Percentiles rank a stretch among this genome's conserved stretches.
phyloP scores from a whole-genome alignment of 2,113 vertebrate genomes.

The Ceratotherium simum region DNA sequence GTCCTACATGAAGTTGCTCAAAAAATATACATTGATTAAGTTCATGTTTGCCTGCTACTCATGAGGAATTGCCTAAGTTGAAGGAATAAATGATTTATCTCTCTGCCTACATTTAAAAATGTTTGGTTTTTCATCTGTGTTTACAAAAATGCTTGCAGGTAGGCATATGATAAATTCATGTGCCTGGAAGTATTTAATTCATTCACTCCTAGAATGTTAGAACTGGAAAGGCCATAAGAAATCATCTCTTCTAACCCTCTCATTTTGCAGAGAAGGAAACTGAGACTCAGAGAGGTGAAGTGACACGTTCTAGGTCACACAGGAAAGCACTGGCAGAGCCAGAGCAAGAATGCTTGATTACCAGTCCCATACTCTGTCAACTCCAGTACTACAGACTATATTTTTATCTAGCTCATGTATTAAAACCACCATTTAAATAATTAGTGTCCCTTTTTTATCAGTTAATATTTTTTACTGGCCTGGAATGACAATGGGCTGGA shows the following conservation, averaged over 20 bases:
- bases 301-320: neutral
- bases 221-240: neutral
- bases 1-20: conserved; percentile 38
- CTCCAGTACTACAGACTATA: neutral
- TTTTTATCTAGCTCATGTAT: conserved; percentile 31
- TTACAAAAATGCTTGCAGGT: conserved; percentile 40
- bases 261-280: conserved; percentile 51
- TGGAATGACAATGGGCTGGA: conserved; percentile 26
- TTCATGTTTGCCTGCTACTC: neutral
- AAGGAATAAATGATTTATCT: conserved; percentile 33
- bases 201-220: conserved; percentile 9
- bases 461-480: neutral
- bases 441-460: neutral
- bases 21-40: neutral
- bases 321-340: conserved; percentile 15
- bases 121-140: conserved; percentile 18
- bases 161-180: neutral
- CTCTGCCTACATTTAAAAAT: neutral
- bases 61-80: neutral
- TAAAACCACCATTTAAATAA: conserved; percentile 55
- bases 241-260: neutral
- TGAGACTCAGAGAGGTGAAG: neutral
- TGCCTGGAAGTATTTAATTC: neutral
- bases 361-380: neutral
- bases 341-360: neutral